Conservation (phyloP, 1,140 invertebrate species). For the Drosophila orosa region DNA sequence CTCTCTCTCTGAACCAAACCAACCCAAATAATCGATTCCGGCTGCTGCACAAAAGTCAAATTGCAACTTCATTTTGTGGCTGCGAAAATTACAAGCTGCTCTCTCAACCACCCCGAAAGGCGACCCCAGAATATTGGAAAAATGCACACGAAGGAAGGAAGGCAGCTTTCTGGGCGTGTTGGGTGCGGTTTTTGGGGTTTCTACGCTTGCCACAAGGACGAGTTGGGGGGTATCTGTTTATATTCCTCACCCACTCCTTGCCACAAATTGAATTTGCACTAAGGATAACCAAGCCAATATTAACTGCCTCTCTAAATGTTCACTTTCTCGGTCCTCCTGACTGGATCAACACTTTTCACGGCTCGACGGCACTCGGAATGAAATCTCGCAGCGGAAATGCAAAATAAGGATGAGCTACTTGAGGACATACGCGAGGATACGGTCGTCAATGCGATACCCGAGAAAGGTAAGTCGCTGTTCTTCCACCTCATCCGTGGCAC, state of each 20-base stretch:
- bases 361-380: conserved; percentile 18
- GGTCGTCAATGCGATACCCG: conserved; percentile 76
- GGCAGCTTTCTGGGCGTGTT: conserved; percentile 28
- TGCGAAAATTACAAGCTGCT: conserved; percentile 64
- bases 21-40: conserved; percentile 48
- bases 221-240: conserved; percentile 40
- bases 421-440: conserved; percentile 83
- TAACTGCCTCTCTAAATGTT: conserved; percentile 62
- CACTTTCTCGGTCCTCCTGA: conserved; percentile 31
- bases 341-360: conserved; percentile 42
- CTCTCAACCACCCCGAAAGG: conserved; percentile 9
- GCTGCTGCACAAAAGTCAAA: conserved; percentile 54
- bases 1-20: neutral
- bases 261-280: conserved; percentile 74
- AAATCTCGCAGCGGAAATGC: conserved; percentile 72
- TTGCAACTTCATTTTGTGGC: conserved; percentile 72
- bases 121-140: conserved; percentile 57
- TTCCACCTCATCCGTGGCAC: neutral
- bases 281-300: conserved; percentile 60
- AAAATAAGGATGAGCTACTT: conserved; percentile 82
- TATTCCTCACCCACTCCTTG: conserved; percentile 28
- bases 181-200: conserved; percentile 53
- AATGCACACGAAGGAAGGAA: conserved; percentile 31
- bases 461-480: conserved; percentile 74
- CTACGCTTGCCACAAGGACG: conserved; percentile 26